Conservation (phyloP, 2,113 vertebrate species). For the Seriola quinqueradiata region DNA sequence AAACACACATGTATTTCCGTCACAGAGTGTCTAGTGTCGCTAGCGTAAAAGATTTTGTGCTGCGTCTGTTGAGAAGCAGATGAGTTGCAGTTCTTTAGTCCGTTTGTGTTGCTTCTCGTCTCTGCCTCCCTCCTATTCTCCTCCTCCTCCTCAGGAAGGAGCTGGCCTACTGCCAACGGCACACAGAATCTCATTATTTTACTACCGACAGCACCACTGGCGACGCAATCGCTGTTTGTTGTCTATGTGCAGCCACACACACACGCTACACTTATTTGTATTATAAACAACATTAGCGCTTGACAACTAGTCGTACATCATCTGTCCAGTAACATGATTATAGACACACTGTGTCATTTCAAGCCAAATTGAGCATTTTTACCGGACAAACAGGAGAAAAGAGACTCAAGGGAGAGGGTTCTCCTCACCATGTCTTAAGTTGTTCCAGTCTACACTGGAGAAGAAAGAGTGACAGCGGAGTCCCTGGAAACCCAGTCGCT, state of each 20-base stretch:
- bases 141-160: conserved; percentile 45
- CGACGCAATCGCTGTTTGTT: conserved; percentile 17
- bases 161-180: conserved; percentile 62
- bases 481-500: conserved; percentile 91
- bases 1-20: conserved; percentile 36
- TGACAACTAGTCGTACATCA: conserved; percentile 13
- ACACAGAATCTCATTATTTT: conserved; percentile 72
- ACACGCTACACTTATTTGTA: neutral
- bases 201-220: conserved; percentile 48
- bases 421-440: conserved; percentile 90
- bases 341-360: conserved; percentile 4
- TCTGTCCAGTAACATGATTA: conserved; percentile 2
- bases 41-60: conserved; percentile 51
- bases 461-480: conserved; percentile 96
- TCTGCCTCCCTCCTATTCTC: conserved; percentile 42
- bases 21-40: conserved; percentile 44
- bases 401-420: conserved; percentile 22
- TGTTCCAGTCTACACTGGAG: conserved; percentile 90
- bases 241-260: conserved; percentile 34
- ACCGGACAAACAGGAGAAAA: conserved; percentile 9
- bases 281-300: conserved; percentile 30
- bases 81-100: conserved; percentile 67
- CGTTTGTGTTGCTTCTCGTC: conserved; percentile 47
- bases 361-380: conserved; percentile 27
- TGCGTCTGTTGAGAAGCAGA: conserved; percentile 61